Conservation (phyloP, 92 coral and sea anemone species). For the Paragorgia papillata region DNA sequence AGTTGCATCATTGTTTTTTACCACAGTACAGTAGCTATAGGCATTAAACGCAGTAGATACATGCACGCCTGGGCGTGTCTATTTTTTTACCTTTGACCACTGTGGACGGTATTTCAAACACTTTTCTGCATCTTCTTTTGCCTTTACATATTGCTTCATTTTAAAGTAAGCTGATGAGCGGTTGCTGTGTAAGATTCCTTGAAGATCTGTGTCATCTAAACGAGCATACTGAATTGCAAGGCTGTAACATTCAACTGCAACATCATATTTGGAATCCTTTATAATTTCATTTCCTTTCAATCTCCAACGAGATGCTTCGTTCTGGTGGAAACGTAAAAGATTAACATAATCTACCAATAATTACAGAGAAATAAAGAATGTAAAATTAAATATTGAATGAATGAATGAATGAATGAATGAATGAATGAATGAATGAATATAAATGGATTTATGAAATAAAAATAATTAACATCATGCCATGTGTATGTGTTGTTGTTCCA, state of each 20-base stretch:
- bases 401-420: too few relatives aligned
- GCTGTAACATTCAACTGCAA: constrained; percentile 68
- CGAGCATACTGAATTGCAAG: constrained; percentile 70
- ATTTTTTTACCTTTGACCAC: constrained; percentile 92
- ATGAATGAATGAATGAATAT: too few relatives aligned
- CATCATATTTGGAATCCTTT: constrained; percentile 54
- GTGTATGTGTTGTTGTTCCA: too few relatives aligned
- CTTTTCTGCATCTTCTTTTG: constrained; percentile 66
- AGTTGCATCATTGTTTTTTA: too few relatives aligned
- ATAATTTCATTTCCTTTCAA: constrained; percentile 82
- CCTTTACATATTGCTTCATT: constrained; percentile 51
- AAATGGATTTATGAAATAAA: too few relatives aligned
- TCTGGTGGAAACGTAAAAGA: constrained; percentile 38
- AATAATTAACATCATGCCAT: too few relatives aligned
- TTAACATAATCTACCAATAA: too few relatives aligned
- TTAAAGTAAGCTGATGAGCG: constrained; percentile 70
- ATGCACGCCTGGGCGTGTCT: too few relatives aligned
- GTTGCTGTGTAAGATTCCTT: constrained; percentile 66
- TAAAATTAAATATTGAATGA: too few relatives aligned
- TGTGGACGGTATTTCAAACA: constrained; percentile 60
- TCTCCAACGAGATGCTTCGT: constrained; percentile 81
- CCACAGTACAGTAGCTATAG: too few relatives aligned
- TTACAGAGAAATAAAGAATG: too few relatives aligned
- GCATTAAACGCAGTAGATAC: too few relatives aligned
- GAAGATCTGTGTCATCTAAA: constrained; percentile 44